Base-by-base conservation (phyloP, 2,888 invertebrate genomes). In the Torymus aiolomorphi region DNA sequence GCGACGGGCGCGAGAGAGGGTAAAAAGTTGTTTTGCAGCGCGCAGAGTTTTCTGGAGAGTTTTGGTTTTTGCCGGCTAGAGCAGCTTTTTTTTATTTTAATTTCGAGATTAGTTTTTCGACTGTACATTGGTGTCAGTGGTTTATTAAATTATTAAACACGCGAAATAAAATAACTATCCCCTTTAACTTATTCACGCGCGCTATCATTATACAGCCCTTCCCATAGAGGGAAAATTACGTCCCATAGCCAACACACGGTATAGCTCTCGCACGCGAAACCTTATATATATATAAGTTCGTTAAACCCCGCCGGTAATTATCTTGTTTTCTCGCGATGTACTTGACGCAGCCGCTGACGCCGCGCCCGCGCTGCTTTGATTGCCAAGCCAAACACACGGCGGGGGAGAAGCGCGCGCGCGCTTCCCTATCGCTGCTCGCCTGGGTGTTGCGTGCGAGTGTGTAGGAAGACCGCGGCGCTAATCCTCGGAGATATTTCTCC, bases 1-100 rank as follows among this genome's bases (percentile, higher is more conserved):
- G 16, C 12, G 14, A 13, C 18, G 10, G 56, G 8, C 31, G 31
- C 31, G 31, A 31, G 31, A 31, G 18, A 0, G 2, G 10, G n/a
- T 11, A 69, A 69, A 61, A 76, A 76, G 51, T 76, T 74, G 74
- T 74, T 76, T 76, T 76, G 18, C 31, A 31, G 31, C 8, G 31
- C 31, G 31, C 31, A 31, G 31, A 31, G 31, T 20, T 51, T 59
- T 0, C 20, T 13, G 14, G 20, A 20, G 49, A 11, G 24, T 57
- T 74, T 57, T 20, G 18, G 49, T 54, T 63, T 73, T 71, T 42
- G 16, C 31, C 4, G 31, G 31, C 2, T 31, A 18, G 18, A 10
- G 10, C 11, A 31, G 12, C 31, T 5, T 31, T 31, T 31, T 31
- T 31, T 31, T 31, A 31, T 31, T 31, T 31, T 31, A 31, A 31